phyloP scores from a whole-genome alignment of 2,888 invertebrate species.

The Ommatoiulus sabulosus region DNA sequence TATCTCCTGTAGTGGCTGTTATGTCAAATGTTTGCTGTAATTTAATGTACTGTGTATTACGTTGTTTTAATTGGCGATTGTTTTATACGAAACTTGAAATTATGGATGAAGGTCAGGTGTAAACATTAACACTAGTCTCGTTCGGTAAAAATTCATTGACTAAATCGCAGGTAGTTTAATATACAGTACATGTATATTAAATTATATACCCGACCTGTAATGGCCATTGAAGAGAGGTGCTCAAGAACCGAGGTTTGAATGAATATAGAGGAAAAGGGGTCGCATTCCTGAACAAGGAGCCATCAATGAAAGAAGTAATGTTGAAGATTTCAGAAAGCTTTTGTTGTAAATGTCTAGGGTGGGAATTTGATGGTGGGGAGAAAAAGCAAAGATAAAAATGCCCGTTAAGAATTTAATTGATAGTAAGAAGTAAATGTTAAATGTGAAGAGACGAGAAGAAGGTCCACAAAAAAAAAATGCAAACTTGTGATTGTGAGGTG shows the following conservation, averaged over 20 bases:
- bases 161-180: too few species aligned
- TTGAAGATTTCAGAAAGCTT: slow-evolving; percentile 48
- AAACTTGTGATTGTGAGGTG: slow-evolving; percentile 8
- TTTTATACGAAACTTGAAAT: too few species aligned
- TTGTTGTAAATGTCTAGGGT: slow-evolving; percentile 49
- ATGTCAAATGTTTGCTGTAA: too few species aligned
- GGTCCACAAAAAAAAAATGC: slow-evolving; percentile 20
- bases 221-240: not conserved
- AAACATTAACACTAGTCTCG: too few species aligned
- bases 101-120: too few species aligned
- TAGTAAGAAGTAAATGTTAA: slow-evolving; percentile 49
- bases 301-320: slow-evolving; percentile 47
- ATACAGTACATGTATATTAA: too few species aligned
- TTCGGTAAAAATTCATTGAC: too few species aligned
- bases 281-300: not conserved
- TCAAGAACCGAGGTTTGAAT: slow-evolving; percentile 9
- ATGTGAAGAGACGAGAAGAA: not conserved
- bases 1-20: too few species aligned
- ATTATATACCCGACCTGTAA: not conserved
- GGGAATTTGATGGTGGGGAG: slow-evolving; percentile 50
- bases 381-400: slow-evolving; percentile 45
- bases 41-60: too few species aligned
- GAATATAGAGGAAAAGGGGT: not conserved
- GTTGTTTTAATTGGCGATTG: too few species aligned
- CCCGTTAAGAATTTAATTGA: slow-evolving; percentile 52